Evolutionary conservation across 2,113 vertebrate genomes (phyloP).

Genomic region (Oplegnathus fasciatus): DNA sequence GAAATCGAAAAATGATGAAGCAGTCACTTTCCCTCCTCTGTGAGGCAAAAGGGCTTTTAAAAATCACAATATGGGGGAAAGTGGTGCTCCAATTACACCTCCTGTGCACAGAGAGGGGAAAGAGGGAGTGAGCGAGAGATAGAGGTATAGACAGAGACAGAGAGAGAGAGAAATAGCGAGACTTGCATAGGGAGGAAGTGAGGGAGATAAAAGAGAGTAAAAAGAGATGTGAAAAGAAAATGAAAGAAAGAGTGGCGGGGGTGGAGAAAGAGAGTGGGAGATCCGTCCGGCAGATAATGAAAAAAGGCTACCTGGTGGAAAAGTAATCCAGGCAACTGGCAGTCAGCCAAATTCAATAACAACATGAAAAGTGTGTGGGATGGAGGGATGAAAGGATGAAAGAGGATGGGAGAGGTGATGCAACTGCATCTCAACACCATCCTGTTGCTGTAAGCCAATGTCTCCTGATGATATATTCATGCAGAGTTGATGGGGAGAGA

Average conservation of each 20-base stretch:
- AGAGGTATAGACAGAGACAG: constrained; percentile 15
- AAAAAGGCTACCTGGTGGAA: constrained; percentile 79
- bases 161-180: constrained; percentile 21
- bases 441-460: constrained; percentile 73
- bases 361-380: constrained; percentile 78
- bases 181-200: constrained; percentile 32
- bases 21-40: constrained; percentile 75
- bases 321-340: constrained; percentile 80
- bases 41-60: constrained; percentile 75
- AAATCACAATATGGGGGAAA: constrained; percentile 81
- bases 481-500: constrained; percentile 53
- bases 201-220: constrained; percentile 38
- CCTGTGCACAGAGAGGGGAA: constrained; percentile 64
- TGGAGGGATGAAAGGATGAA: constrained; percentile 76
- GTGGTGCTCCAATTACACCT: constrained; percentile 78
- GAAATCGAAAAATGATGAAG: constrained; percentile 83
- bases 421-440: constrained; percentile 82
- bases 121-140: constrained; percentile 31
- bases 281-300: constrained; percentile 75
- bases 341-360: constrained; percentile 80
- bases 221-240: constrained; percentile 63
- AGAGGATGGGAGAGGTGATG: constrained; percentile 76
- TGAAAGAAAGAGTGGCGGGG: constrained; percentile 61
- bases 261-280: constrained; percentile 68
- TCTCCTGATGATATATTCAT: constrained; percentile 76